Conservation (phyloP, 2,888 invertebrate genomes). For the Apamea epomidion region DNA sequence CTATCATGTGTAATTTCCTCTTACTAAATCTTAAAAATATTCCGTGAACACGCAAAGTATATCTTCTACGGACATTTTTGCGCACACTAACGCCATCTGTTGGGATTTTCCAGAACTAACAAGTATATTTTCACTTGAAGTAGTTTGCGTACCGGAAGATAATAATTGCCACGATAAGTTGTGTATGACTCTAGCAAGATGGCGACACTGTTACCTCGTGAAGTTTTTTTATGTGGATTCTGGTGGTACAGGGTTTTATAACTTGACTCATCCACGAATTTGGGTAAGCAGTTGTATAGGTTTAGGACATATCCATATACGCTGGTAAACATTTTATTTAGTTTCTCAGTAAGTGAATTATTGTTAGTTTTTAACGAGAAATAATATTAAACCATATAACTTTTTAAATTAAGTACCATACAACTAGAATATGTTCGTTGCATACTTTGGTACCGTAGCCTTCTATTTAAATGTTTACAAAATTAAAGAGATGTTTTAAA, state of each 20-base stretch:
- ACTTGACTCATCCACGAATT: not conserved
- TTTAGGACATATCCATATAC: not conserved
- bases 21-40: slow-evolving; percentile 15
- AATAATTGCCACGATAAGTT: slow-evolving; percentile 12
- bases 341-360: too few species aligned
- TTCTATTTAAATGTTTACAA: slow-evolving; percentile 15
- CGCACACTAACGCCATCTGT: slow-evolving; percentile 61
- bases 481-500: not conserved
- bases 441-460: not conserved
- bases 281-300: not conserved
- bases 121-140: slow-evolving; percentile 19
- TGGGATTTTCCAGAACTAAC: slow-evolving; percentile 56
- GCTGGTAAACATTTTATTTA: too few species aligned
- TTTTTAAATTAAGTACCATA: not conserved
- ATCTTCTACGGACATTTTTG: not conserved
- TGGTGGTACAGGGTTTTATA: not conserved
- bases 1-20: slow-evolving; percentile 1
- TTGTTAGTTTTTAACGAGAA: too few species aligned
- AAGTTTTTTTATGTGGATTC: not conserved
- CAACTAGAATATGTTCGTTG: not conserved
- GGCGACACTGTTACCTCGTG: slow-evolving; percentile 35
- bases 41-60: not conserved
- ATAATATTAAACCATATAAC: not conserved
- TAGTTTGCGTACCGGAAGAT: slow-evolving; percentile 4
- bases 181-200: slow-evolving; percentile 29